Conservation (phyloP, 2,113 vertebrate genomes). For the Podocnemis expansa region DNA sequence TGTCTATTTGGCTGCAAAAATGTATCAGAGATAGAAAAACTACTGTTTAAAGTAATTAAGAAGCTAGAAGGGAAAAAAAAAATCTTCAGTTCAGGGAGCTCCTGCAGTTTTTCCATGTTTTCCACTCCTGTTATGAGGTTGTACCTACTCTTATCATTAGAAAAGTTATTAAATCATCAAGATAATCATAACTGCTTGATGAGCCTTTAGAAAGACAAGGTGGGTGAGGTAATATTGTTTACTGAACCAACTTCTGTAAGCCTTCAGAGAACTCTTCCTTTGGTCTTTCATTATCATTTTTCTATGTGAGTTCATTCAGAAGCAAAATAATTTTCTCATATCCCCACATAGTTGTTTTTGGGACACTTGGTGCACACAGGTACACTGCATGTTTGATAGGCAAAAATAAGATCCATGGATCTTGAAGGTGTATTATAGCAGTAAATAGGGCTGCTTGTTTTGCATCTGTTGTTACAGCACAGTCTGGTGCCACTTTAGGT, state of each 20-base stretch:
- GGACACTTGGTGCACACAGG: neutral
- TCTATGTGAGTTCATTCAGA: neutral
- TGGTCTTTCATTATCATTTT: neutral
- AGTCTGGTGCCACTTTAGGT: neutral
- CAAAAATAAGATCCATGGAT: neutral
- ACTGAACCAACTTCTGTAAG: no score
- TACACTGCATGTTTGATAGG: neutral
- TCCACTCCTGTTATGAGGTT: neutral
- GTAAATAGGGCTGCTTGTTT: neutral
- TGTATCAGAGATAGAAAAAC: slow-evolving; percentile 43
- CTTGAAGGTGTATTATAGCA: neutral
- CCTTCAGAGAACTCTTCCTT: neutral
- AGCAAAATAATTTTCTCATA: neutral
- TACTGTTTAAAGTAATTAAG: neutral
- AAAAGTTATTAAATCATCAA: slow-evolving; percentile 63
- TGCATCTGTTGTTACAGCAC: neutral
- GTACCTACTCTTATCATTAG: neutral
- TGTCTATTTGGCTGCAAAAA: slow-evolving; percentile 50
- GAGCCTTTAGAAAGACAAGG: neutral
- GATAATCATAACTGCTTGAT: slow-evolving; percentile 39
- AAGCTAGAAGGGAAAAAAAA: slow-evolving; percentile 15
- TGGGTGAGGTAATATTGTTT: no score
- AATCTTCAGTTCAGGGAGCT: slow-evolving; percentile 11
- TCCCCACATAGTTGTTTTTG: neutral
- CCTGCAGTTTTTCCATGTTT: slow-evolving; percentile 25